Evolutionary conservation across 2,888 invertebrate species (phyloP), one percentile per base, ranked within the genome.

Genomic region (Bellardia pandia): DNA sequence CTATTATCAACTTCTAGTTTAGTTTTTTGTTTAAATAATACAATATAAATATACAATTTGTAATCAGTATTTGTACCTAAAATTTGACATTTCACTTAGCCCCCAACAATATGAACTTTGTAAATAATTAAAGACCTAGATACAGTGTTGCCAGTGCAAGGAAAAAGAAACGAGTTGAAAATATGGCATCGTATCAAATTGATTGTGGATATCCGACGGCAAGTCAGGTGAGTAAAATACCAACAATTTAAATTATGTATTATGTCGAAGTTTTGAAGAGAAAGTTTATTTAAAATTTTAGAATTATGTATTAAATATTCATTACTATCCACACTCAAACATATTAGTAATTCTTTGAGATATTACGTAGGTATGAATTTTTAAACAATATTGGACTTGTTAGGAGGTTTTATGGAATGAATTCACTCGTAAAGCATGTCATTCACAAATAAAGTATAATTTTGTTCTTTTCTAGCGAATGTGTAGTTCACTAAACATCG

Each of bases 191-290:
- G 3, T 89, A 89, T 84, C 89, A 89, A 74, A 84, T 88, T 62
- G 89, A 88, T 81, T 88, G 87, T 85, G 89, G 89, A 86, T 89
- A 88, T 89, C 89, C 89, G 89, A 77, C 89, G 89, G 89, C 89
- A 79, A 88, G 84, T 88, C 89, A 89, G 86, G 89, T 89, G 80
- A 79, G 86, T 48, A 37, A 9, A 14, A 4, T 56, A 23, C 23
- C 23, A 23, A 23, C 23, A 9, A 56, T 30, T 11, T 16, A 53
- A 23, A 23, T 16, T 8, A 8, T 23, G 2, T n/a, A 23, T 23
- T 23, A 23, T 23, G 23, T 23, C 23, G 23, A 23, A 23, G 1
- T 23, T 23, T 23, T 23, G 23, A 23, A 23, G 0, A 23, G 23
- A 23, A 23, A 23, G 1, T 23, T 23, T 23, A 23, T 23, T 23